Percentiles rank a stretch among this genome's conserved stretches.
These are phyloP conservation scores for Manis crassicaudata DNA, from an alignment of 2,797 vertebrate genomes.

Conservation along the genomic window DNA sequence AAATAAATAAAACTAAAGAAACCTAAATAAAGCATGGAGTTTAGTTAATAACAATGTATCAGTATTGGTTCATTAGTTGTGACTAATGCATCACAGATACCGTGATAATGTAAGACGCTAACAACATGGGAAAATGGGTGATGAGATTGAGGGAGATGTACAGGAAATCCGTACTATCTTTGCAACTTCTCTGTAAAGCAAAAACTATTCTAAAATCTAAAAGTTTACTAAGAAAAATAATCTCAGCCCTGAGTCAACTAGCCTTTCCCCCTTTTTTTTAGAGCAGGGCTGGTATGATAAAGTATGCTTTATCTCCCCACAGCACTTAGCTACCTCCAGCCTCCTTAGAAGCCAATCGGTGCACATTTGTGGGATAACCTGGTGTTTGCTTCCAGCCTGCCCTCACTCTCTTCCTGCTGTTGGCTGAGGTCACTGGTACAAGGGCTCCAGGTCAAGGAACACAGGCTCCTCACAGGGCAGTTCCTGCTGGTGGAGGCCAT, in stretches of 20 bases:
- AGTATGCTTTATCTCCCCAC: not conserved
- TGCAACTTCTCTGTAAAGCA: not conserved
- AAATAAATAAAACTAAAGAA: too few species aligned
- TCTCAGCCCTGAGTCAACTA: not conserved
- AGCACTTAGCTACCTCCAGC: not conserved
- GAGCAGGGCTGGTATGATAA: not conserved
- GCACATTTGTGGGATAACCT: not conserved
- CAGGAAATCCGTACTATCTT: not conserved
- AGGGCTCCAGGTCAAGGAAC: not conserved
- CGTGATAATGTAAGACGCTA: not conserved
- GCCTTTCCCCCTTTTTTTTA: not conserved
- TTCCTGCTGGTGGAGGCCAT: not conserved
- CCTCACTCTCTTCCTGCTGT: not conserved
- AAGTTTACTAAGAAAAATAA: not conserved
- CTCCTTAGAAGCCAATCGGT: not conserved
- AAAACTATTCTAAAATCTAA: slow-evolving; percentile 20
- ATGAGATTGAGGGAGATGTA: rapidly evolving
- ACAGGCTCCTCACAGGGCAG: not conserved
- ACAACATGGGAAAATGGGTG: not conserved
- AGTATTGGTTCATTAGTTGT: not conserved
- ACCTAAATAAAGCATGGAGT: not conserved
- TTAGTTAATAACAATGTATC: not conserved
- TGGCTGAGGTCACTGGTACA: not conserved
- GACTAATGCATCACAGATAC: not conserved
- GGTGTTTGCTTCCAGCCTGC: not conserved